Evolutionary conservation across 2,113 vertebrate genomes (phyloP), one percentile per base, ranked within the genome.

Genomic region (Andinoacara biseriatus): DNA sequence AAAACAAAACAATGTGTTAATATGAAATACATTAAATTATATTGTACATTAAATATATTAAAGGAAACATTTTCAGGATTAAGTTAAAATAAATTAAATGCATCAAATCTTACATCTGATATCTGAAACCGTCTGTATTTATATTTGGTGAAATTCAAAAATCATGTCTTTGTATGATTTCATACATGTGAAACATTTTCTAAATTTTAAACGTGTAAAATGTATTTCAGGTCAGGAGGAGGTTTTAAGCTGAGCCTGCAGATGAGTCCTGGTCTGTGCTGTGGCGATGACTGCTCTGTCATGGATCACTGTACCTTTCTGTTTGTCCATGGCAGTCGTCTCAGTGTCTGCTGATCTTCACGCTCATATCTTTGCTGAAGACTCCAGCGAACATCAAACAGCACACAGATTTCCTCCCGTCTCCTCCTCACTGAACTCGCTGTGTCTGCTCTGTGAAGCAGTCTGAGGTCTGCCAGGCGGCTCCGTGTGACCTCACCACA

Each of bases 291-390:
- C 29, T 69, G 24, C 65, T 69, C 43, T 9, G 62, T 26, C 46
- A 22, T 69, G 43, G 43, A 46, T 72, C 18, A 69, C 57, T 0
- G 33, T 90, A 93, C 91, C 94, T 90, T 89, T 92, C 83, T 92
- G 88, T 88, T 90, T 88, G 86, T 92, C 90, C 89, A 91, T 93
- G 85, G 86, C 79, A 8, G 58, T 74, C 0, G 40, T 80, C 29
- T 92, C 88, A 91, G 60, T 3, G 13, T 43, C 69, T 11, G 75
- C 78, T 54, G 57, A 3, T 61, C 79, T 15, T 79, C 78, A 35
- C 24, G 26, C 81, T 92, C 90, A 86, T 90, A 3, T 69, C 76
- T 81, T 62, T 26, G 57, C 74, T 52, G 14, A 54, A 72, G 40
- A 78, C 60, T 74, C 62, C 57, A 11, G 1, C 54, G 7, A 52